These are phyloP conservation scores for Mionectes olivaceus DNA, from an alignment of 2,797 vertebrate species.

Conservation along the genomic window DNA sequence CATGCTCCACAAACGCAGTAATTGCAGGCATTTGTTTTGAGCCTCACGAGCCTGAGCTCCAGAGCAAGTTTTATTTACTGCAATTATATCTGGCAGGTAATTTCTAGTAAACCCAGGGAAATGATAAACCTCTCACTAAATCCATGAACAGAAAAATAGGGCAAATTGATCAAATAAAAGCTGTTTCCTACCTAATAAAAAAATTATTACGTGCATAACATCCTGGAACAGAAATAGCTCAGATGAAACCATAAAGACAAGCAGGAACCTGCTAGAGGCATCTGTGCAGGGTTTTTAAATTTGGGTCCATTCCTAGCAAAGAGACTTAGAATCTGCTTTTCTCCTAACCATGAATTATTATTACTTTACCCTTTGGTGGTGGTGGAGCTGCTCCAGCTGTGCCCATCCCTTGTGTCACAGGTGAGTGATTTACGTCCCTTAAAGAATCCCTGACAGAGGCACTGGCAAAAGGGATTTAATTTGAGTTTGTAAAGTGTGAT, in stretches of 20 bases:
- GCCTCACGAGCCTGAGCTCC: background rate
- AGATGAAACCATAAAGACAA: background rate
- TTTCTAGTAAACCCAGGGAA: conserved; percentile 44
- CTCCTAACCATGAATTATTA: background rate
- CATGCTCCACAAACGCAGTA: background rate
- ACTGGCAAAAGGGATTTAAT: background rate
- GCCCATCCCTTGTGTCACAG: background rate
- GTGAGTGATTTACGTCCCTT: background rate
- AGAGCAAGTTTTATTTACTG: conserved; percentile 53
- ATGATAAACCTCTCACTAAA: conserved; percentile 41
- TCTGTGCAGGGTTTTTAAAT: background rate
- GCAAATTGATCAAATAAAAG: conserved; percentile 57
- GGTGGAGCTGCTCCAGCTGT: background rate
- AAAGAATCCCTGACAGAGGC: background rate
- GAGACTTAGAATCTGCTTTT: background rate
- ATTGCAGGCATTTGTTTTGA: conserved; percentile 42
- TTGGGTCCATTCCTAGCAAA: background rate
- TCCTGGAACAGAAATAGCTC: conserved; percentile 37
- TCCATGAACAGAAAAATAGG: conserved; percentile 28
- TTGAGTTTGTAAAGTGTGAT: background rate
- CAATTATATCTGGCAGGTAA: conserved; percentile 58
- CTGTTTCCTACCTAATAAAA: conserved; percentile 35
- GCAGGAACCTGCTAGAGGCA: background rate
- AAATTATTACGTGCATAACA: background rate
- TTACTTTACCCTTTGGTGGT: background rate